phyloP scores from a whole-genome alignment of 2,113 vertebrate genomes.

The Gallinago undulata region DNA sequence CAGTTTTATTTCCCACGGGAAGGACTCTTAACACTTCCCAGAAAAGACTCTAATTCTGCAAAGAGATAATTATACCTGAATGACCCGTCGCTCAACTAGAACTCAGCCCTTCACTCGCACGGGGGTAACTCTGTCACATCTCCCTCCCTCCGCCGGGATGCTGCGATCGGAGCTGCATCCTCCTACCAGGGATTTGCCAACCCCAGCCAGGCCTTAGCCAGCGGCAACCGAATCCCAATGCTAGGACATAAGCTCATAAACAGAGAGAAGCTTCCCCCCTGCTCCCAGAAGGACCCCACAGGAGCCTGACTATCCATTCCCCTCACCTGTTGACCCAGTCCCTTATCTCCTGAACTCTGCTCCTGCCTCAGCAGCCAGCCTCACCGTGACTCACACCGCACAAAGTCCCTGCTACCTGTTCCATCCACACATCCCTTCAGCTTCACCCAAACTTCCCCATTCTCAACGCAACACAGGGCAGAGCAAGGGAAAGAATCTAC shows the following conservation, averaged over 20 bases:
- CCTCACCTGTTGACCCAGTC: background rate
- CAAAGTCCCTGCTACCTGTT: background rate
- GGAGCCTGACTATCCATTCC: background rate
- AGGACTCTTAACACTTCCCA: background rate
- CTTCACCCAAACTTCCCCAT: background rate
- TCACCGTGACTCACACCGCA: accelerated
- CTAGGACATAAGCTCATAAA: background rate
- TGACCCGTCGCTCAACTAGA: background rate
- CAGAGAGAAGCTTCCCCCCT: background rate
- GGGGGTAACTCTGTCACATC: background rate
- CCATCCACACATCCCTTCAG: background rate
- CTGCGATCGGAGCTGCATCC: background rate
- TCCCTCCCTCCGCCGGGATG: background rate
- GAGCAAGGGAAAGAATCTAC: background rate
- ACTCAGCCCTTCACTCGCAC: background rate
- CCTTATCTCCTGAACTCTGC: background rate
- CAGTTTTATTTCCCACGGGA: conserved; percentile 19
- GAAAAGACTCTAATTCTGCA: conserved; percentile 3
- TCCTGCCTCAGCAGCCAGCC: background rate
- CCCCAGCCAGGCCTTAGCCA: background rate
- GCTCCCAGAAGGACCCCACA: background rate
- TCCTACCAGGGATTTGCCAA: background rate
- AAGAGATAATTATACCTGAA: conserved; percentile 35
- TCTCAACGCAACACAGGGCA: background rate
- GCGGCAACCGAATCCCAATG: background rate